These are phyloP conservation scores for Drosophila sulfurigaster DNA, from an alignment of 1,140 invertebrate genomes.

Conservation along the genomic window DNA sequence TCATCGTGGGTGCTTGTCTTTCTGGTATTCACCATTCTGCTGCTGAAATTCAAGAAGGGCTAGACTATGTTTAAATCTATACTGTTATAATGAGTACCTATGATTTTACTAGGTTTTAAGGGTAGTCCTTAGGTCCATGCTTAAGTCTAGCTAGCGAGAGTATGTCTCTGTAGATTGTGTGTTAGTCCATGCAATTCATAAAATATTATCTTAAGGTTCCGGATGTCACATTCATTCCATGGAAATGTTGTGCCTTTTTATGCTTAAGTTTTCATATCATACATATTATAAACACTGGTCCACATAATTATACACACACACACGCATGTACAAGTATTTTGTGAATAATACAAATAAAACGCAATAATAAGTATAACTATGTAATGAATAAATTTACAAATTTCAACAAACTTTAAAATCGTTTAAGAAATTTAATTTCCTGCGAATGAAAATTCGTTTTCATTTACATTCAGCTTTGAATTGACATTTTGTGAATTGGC, in stretches of 20 bases:
- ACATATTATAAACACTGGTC: slow-evolving; percentile 22
- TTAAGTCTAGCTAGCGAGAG: slow-evolving; percentile 49
- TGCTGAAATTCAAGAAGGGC: slow-evolving; percentile 94
- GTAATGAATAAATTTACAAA: slow-evolving; percentile 6
- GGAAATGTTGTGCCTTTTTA: slow-evolving; percentile 74
- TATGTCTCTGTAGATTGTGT: slow-evolving; percentile 41
- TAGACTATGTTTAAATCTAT: slow-evolving; percentile 79
- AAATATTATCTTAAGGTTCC: slow-evolving; percentile 60
- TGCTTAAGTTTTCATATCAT: slow-evolving; percentile 47
- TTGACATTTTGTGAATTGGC: slow-evolving; percentile 9
- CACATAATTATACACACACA: slow-evolving; percentile 18
- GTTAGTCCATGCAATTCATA: slow-evolving; percentile 32
- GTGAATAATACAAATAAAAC: slow-evolving; percentile 15
- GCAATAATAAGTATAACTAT: slow-evolving; percentile 6
- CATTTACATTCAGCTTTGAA: slow-evolving; percentile 4
- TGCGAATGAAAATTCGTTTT: background rate
- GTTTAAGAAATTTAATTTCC: background rate
- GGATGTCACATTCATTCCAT: slow-evolving; percentile 60
- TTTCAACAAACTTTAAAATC: background rate
- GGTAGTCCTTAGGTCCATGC: slow-evolving; percentile 57
- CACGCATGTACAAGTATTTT: slow-evolving; percentile 21
- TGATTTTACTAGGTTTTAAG: slow-evolving; percentile 80
- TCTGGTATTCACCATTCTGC: slow-evolving; percentile 90
- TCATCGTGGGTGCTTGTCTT: slow-evolving; percentile 94
- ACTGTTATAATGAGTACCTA: slow-evolving; percentile 31